These are phyloP conservation scores for Drosophila sucinea DNA, from an alignment of 1,140 invertebrate genomes.

Conservation along the genomic window DNA sequence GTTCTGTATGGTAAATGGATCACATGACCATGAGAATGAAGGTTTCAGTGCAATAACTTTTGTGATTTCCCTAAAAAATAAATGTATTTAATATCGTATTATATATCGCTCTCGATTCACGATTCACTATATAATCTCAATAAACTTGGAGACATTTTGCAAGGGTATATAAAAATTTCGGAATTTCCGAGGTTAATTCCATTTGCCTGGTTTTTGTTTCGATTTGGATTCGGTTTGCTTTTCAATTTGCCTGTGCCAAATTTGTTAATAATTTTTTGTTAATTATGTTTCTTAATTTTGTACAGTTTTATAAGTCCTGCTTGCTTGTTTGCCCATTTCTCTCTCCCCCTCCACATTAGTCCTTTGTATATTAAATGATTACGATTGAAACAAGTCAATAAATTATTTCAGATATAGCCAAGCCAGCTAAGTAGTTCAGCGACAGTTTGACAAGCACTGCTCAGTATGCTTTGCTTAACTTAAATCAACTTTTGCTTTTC, in stretches of 20 bases:
- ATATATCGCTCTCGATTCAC: no score
- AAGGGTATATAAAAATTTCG: not conserved
- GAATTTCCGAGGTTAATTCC: not conserved
- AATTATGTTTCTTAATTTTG: not conserved
- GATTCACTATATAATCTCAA: not conserved
- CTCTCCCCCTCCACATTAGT: not conserved
- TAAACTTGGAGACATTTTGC: not conserved
- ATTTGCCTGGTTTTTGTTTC: not conserved
- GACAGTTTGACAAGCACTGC: slow-evolving; percentile 45
- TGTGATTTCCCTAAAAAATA: no score
- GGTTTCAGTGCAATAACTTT: not conserved
- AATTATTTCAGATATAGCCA: slow-evolving; percentile 76
- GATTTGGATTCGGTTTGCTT: not conserved
- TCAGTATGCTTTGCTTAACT: slow-evolving; percentile 19
- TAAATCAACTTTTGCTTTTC: slow-evolving; percentile 28
- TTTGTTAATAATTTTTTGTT: not conserved
- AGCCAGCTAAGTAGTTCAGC: slow-evolving; percentile 66
- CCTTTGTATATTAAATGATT: slow-evolving; percentile 12
- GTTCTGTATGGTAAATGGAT: no score
- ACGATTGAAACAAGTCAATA: slow-evolving; percentile 40
- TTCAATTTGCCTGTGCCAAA: slow-evolving; percentile 18
- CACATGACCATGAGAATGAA: not conserved
- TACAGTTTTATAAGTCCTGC: slow-evolving; percentile 12
- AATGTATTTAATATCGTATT: no score
- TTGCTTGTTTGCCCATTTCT: not conserved